Evolutionary conservation across 2,797 vertebrate genomes (phyloP).

Genomic region (Lepilemur ruficaudatus): DNA sequence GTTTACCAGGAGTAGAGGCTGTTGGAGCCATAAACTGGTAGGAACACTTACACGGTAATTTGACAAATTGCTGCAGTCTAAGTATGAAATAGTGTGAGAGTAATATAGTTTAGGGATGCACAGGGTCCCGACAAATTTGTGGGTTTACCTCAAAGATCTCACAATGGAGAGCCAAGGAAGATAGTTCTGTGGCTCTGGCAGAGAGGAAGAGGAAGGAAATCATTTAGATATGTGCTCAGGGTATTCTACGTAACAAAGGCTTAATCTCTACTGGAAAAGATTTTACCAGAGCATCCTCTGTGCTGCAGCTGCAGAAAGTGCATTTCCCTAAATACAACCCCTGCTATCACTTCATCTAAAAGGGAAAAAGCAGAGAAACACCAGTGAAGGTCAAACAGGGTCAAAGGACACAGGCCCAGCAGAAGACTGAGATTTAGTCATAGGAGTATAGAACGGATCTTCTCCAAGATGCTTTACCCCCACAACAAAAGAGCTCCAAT

Average conservation of each 20-base stretch:
- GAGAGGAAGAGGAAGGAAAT: background rate
- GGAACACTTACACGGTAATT: background rate
- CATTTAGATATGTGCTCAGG: background rate
- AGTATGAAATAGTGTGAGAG: background rate
- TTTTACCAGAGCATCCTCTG: background rate
- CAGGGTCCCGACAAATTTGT: background rate
- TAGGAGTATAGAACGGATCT: background rate
- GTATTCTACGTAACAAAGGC: background rate
- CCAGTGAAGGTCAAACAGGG: background rate
- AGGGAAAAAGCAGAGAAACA: background rate
- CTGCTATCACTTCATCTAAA: background rate
- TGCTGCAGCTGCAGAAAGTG: background rate
- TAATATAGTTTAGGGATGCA: background rate
- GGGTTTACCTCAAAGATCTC: background rate
- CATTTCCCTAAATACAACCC: background rate
- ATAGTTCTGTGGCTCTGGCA: background rate
- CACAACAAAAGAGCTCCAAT: background rate
- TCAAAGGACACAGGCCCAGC: background rate
- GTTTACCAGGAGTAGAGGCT: background rate
- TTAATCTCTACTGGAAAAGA: background rate
- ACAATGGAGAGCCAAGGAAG: background rate
- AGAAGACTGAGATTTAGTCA: background rate
- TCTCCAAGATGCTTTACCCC: background rate
- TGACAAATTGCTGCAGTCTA: background rate
- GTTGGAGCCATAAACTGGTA: background rate